A percentile compares a stretch with the other conserved stretches of the same genome.
Conservation (phyloP, 1,140 invertebrate species). For the Eufriesea mexicana region DNA sequence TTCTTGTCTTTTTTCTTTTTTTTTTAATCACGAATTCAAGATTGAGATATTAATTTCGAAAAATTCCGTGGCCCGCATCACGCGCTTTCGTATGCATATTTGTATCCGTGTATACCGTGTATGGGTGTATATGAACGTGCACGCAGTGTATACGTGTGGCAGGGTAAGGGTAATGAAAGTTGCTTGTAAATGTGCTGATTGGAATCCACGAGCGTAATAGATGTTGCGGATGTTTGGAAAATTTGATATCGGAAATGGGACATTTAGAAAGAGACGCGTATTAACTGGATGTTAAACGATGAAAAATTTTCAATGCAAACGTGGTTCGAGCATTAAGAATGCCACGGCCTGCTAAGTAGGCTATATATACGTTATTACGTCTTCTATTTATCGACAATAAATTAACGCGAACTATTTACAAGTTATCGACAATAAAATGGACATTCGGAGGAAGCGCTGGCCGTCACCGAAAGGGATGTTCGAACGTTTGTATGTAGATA, state of each 20-base stretch:
- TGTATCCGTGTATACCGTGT: conserved; percentile 14
- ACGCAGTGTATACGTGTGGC: not conserved
- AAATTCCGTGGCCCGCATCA: conserved; percentile 37
- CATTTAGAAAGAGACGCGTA: not conserved
- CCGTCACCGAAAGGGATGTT: conserved; percentile 58
- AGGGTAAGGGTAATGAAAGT: conserved; percentile 42
- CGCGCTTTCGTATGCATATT: not conserved
- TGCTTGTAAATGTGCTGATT: conserved; percentile 49
- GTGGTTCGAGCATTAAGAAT: not conserved
- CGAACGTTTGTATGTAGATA: conserved; percentile 48
- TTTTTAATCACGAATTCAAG: too few relatives aligned
- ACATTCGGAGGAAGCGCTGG: conserved; percentile 62
- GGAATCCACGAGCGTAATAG: not conserved
- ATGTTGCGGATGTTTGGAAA: not conserved
- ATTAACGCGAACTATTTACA: conserved; percentile 55
- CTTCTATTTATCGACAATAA: conserved; percentile 67
- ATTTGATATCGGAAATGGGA: not conserved
- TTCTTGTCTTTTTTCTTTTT: too few relatives aligned
- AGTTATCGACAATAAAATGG: conserved; percentile 61
- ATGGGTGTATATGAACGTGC: conserved; percentile 32
- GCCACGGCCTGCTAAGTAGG: conserved; percentile 27
- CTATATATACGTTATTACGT: conserved; percentile 41
- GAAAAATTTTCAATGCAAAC: conserved; percentile 12
- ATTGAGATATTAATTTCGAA: not conserved
- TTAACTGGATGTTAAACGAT: too few relatives aligned